Conservation (phyloP, 2,888 invertebrate genomes). For the Rugalucina vietnamica region DNA sequence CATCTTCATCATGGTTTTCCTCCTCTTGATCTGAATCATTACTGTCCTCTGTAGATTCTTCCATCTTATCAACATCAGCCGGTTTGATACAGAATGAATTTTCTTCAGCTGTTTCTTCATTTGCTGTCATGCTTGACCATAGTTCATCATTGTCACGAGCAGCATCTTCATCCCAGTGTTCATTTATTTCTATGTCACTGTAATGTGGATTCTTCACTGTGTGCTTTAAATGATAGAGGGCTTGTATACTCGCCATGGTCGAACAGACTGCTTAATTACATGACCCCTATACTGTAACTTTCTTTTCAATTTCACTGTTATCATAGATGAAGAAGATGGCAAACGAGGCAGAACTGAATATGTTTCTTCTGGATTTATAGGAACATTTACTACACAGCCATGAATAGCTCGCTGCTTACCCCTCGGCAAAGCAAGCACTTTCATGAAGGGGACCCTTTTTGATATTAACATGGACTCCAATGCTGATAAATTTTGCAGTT, state of each 20-base stretch:
- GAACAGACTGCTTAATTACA: conserved; percentile 21
- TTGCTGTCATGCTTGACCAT: not conserved
- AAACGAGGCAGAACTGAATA: conserved; percentile 34
- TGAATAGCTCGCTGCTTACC: conserved; percentile 40
- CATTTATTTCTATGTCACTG: conserved; percentile 21
- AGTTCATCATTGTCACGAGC: not conserved
- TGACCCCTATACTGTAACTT: conserved; percentile 43
- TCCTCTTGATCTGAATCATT: conserved; percentile 4
- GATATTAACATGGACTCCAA: conserved; percentile 36
- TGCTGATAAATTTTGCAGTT: conserved; percentile 28
- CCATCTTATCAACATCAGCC: not conserved
- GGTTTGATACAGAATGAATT: not conserved
- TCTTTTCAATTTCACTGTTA: conserved; percentile 29
- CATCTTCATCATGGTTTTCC: conserved; percentile 22
- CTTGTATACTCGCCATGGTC: conserved; percentile 17
- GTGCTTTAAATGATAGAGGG: conserved; percentile 18
- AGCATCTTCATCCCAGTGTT: conserved; percentile 22
- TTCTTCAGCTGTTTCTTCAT: not conserved
- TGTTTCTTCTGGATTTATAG: conserved; percentile 29
- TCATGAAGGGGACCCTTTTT: conserved; percentile 47
- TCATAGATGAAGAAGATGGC: conserved; percentile 16
- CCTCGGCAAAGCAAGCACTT: conserved; percentile 38
- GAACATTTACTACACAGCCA: conserved; percentile 47
- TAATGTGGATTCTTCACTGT: conserved; percentile 9
- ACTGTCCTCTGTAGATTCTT: not conserved